Conservation (phyloP, 2,888 invertebrate genomes). For the Serrognathus titanus region DNA sequence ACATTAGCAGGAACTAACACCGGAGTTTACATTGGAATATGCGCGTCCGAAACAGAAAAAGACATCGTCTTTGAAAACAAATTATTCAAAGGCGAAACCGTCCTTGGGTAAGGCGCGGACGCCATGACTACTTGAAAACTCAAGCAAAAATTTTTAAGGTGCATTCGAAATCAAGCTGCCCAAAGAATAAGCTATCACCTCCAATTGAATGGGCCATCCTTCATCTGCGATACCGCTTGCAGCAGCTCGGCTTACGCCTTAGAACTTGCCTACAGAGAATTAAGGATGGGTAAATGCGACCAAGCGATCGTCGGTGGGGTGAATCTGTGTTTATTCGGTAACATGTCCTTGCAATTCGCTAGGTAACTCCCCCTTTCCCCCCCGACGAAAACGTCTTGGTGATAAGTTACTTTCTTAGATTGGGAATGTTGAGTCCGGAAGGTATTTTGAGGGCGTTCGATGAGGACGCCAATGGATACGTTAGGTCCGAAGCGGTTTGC, state of each 20-base stretch:
- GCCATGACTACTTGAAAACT: background rate
- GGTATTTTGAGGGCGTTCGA: constrained; percentile 92
- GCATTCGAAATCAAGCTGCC: constrained; percentile 78
- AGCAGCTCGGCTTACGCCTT: constrained; percentile 87
- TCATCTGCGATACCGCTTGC: constrained; percentile 88
- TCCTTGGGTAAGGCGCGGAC: no score
- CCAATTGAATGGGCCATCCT: constrained; percentile 85
- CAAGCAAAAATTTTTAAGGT: constrained; percentile 32
- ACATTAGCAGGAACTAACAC: constrained; percentile 68
- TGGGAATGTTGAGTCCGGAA: constrained; percentile 77
- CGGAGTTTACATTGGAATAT: constrained; percentile 75
- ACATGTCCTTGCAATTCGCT: constrained; percentile 82
- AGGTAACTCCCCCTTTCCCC: constrained; percentile 32
- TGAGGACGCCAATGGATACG: constrained; percentile 76
- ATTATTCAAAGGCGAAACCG: no score
- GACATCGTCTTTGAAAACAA: background rate
- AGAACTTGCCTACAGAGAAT: constrained; percentile 74
- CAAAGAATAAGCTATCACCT: constrained; percentile 87
- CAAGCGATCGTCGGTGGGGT: constrained; percentile 86
- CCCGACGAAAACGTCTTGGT: background rate
- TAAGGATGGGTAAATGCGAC: constrained; percentile 79
- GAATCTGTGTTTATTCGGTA: constrained; percentile 85
- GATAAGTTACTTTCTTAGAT: constrained; percentile 19
- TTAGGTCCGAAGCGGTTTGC: constrained; percentile 73
- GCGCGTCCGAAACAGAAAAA: constrained; percentile 73